These are phyloP conservation scores for Steatornis caripensis DNA, from an alignment of 2,113 vertebrate species.

Conservation along the genomic window DNA sequence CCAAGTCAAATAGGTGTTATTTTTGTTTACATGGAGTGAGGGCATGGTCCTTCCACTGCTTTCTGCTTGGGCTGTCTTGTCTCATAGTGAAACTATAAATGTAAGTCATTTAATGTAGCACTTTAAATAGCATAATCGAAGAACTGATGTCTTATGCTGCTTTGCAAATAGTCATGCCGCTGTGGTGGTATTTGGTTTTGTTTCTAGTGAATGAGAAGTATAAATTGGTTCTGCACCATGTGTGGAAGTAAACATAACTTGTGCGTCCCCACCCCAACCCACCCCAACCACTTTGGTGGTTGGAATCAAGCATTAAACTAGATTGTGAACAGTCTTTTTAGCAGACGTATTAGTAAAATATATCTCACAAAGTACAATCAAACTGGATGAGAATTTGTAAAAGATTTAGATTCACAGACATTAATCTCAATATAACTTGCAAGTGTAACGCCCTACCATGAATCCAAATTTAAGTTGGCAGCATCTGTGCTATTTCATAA, in stretches of 20 bases:
- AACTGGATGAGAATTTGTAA: neutral
- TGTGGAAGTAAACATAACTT: neutral
- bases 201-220: neutral
- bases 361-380: neutral
- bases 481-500: neutral
- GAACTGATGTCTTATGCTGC: neutral
- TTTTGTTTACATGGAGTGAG: no score
- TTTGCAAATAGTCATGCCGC: neutral
- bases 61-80: neutral
- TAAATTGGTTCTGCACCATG: neutral
- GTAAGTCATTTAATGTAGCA: neutral
- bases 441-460: neutral
- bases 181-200: neutral
- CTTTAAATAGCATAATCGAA: neutral
- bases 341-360: neutral
- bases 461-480: neutral
- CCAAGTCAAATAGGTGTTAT: no score
- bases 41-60: neutral
- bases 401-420: no score
- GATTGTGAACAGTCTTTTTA: neutral
- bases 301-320: neutral
- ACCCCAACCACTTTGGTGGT: no score
- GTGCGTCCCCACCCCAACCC: no score
- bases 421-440: no score
- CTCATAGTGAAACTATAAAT: no score